These are phyloP conservation scores for Prosapia bicincta DNA, from an alignment of 2,888 invertebrate genomes.

Conservation along the genomic window DNA sequence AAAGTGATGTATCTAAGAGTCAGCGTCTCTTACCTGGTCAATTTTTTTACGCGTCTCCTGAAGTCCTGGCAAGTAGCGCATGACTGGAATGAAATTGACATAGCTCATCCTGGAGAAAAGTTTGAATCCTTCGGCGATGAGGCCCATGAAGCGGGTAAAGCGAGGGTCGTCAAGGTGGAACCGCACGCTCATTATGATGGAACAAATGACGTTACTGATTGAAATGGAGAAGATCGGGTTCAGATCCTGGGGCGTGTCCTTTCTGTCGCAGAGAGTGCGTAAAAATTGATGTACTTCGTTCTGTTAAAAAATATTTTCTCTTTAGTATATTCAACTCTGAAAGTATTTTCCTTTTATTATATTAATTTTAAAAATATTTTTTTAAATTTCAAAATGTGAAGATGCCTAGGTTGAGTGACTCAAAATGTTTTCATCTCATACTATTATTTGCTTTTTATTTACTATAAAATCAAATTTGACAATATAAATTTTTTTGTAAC, in stretches of 20 bases:
- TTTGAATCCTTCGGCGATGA: constrained; percentile 90
- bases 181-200: constrained; percentile 83
- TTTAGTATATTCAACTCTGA: too few relatives aligned
- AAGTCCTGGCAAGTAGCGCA: constrained; percentile 59
- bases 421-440: too few relatives aligned
- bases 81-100: constrained; percentile 78
- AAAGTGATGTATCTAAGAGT: too few relatives aligned
- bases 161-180: constrained; percentile 74
- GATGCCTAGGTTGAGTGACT: too few relatives aligned
- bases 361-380: too few relatives aligned
- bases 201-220: constrained; percentile 88
- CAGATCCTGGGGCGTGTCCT: constrained; percentile 68
- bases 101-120: constrained; percentile 79
- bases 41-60: constrained; percentile 54
- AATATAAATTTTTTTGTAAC: too few relatives aligned
- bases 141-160: constrained; percentile 73
- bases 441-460: too few relatives aligned
- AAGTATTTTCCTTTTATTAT: too few relatives aligned
- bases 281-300: constrained; percentile 75
- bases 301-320: too few relatives aligned
- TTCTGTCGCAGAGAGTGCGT: constrained; percentile 57
- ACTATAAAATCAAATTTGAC: too few relatives aligned
- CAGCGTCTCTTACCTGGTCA: constrained; percentile 50
- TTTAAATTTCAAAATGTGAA: too few relatives aligned
- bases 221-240: constrained; percentile 74